Evolutionary conservation across 2,797 vertebrate species (phyloP).

Genomic region (Apogon talboti): DNA sequence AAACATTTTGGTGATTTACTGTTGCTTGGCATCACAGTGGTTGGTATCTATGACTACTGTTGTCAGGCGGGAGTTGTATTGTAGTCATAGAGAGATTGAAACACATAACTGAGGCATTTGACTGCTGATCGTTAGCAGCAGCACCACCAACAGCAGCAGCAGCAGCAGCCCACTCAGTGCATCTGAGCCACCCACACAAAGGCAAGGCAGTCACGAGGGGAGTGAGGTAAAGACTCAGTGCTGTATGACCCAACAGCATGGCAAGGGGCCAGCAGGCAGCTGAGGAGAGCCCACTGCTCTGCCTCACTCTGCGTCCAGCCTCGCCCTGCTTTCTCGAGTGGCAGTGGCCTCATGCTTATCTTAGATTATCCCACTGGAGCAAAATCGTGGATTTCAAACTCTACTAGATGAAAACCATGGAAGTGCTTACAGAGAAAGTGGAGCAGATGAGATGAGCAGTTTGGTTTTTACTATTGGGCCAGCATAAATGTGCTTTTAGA

Average conservation of each 20-base stretch:
- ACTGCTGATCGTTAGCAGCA: conserved; percentile 74
- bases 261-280: conserved; percentile 78
- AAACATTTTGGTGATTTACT: conserved; percentile 21
- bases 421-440: conserved; percentile 40
- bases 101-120: conserved; percentile 74
- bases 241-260: conserved; percentile 83
- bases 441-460: conserved; percentile 47
- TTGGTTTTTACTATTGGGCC: conserved; percentile 40
- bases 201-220: conserved; percentile 82
- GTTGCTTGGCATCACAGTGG: conserved; percentile 46
- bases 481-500: conserved; percentile 36
- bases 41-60: conserved; percentile 73
- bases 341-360: conserved; percentile 60
- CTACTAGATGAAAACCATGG: conserved; percentile 43
- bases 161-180: conserved; percentile 77
- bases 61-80: conserved; percentile 66
- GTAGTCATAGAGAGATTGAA: conserved; percentile 69
- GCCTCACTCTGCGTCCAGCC: conserved; percentile 78
- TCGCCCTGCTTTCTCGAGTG: conserved; percentile 75
- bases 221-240: conserved; percentile 80
- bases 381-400: conserved; percentile 47
- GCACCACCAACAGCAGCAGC: conserved; percentile 49
- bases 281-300: conserved; percentile 82
- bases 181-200: conserved; percentile 82
- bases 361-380: conserved; percentile 40